These are phyloP conservation scores for Kryphioiulus occultus DNA, from an alignment of 2,888 invertebrate genomes.

Conservation along the genomic window DNA sequence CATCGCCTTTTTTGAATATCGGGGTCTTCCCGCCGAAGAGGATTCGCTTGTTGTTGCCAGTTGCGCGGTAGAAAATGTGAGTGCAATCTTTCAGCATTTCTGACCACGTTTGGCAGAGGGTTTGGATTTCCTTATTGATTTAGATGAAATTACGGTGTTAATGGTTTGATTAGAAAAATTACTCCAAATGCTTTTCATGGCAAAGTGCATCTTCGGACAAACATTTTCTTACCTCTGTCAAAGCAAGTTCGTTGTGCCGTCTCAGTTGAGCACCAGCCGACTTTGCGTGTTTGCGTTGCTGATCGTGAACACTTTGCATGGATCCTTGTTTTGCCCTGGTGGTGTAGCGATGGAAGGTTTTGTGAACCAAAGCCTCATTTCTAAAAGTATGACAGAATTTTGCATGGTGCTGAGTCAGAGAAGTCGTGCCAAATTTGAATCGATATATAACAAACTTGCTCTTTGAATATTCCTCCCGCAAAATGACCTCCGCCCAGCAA, in stretches of 20 bases:
- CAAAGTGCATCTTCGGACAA: neutral
- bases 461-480: conserved; percentile 74
- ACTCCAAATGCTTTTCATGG: neutral
- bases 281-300: conserved; percentile 71
- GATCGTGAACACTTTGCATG: conserved; percentile 74
- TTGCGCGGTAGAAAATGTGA: conserved; percentile 78
- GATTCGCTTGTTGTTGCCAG: conserved; percentile 73
- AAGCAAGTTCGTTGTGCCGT: conserved; percentile 79
- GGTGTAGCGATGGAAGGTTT: conserved; percentile 86
- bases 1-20: conserved; percentile 71
- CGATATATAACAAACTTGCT: conserved; percentile 57
- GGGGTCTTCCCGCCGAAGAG: conserved; percentile 78
- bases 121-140: conserved; percentile 74
- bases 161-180: neutral
- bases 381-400: neutral
- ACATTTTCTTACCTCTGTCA: conserved; percentile 71
- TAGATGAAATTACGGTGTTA: neutral
- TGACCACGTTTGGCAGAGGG: conserved; percentile 74
- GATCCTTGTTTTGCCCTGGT: conserved; percentile 84
- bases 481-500: conserved; percentile 88
- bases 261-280: conserved; percentile 83
- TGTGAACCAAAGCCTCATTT: conserved; percentile 70
- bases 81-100: conserved; percentile 72
- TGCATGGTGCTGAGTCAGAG: neutral
- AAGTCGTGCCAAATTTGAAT: neutral